Conservation (phyloP, 2,113 vertebrate species). For the Seriola aureovittata region DNA sequence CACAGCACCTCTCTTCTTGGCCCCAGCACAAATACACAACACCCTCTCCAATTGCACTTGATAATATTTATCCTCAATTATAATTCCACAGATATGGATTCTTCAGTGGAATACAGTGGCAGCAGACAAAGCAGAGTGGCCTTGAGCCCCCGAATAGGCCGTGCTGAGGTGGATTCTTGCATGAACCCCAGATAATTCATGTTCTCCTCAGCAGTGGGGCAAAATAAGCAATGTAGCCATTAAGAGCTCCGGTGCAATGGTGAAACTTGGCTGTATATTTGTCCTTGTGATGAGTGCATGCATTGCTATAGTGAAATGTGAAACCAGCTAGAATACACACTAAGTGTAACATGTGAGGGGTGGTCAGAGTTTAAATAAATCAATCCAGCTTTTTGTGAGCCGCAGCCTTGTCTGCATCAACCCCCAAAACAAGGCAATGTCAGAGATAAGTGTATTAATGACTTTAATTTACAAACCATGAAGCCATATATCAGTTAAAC, state of each 20-base stretch:
- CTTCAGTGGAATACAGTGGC: conserved; percentile 76
- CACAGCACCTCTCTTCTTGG: conserved; percentile 61
- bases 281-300: conserved; percentile 69
- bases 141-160: conserved; percentile 56
- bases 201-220: conserved; percentile 58
- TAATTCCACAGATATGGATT: conserved; percentile 80
- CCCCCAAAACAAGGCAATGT: conserved; percentile 32
- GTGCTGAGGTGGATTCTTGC: conserved; percentile 44
- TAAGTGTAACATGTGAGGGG: conserved; percentile 60
- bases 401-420: conserved; percentile 6
- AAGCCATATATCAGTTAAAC: conserved; percentile 32
- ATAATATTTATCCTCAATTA: conserved; percentile 85
- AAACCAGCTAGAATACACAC: conserved; percentile 57
- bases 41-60: conserved; percentile 79
- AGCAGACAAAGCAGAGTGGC: conserved; percentile 61
- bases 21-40: conserved; percentile 83
- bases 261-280: conserved; percentile 76
- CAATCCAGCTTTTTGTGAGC: conserved; percentile 15
- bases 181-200: conserved; percentile 50
- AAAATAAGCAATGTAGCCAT: conserved; percentile 81
- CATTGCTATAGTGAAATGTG: conserved; percentile 55
- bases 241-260: conserved; percentile 64
- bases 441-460: conserved; percentile 51
- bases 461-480: conserved; percentile 26
- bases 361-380: conserved; percentile 70